These are phyloP conservation scores for Acanthiza pusilla DNA, from an alignment of 2,797 vertebrate genomes.

Conservation along the genomic window DNA sequence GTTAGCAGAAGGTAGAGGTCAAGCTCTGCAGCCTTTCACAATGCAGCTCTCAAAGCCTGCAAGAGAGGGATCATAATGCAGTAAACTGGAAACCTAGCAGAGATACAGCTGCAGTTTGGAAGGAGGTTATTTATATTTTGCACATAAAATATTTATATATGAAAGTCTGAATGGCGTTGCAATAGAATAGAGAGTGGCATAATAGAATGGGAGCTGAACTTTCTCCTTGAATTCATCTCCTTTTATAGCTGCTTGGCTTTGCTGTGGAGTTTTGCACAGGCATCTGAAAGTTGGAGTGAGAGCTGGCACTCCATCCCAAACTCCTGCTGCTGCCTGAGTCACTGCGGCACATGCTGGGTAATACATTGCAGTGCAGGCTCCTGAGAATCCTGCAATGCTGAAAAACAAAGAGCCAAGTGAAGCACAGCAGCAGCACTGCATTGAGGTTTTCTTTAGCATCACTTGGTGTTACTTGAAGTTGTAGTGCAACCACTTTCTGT, in stretches of 20 bases:
- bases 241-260: conserved; percentile 39
- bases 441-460: neutral
- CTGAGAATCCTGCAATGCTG: conserved; percentile 25
- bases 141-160: neutral
- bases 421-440: neutral
- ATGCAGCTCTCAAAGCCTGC: neutral
- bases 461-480: neutral
- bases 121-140: neutral
- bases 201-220: neutral
- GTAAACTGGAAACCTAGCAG: neutral
- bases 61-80: neutral
- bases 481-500: neutral
- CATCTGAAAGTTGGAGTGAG: neutral
- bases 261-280: neutral
- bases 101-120: neutral
- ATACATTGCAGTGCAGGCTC: neutral
- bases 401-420: neutral
- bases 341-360: conserved; percentile 26
- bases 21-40: neutral
- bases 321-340: conserved; percentile 43
- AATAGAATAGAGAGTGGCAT: neutral
- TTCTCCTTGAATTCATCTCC: neutral
- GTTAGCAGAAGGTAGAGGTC: neutral
- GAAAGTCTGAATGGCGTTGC: neutral
- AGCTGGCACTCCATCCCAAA: neutral